These are phyloP conservation scores for Brotula barbata DNA, from an alignment of 2,797 vertebrate genomes.

Conservation along the genomic window DNA sequence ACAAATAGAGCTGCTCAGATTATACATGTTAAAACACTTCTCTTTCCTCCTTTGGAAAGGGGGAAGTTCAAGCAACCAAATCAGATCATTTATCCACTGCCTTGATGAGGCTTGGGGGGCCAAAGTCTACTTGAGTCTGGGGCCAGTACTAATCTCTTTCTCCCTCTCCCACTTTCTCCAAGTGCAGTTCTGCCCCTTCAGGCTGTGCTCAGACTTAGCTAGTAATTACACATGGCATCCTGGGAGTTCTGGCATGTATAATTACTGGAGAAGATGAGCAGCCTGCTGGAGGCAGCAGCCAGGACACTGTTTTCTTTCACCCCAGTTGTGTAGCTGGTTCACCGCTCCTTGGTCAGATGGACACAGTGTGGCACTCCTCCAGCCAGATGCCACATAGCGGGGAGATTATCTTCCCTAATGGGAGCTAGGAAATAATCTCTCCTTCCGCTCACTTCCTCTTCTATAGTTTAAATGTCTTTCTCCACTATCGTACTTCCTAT, in stretches of 20 bases:
- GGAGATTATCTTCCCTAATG: constrained; percentile 48
- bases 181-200: constrained; percentile 54
- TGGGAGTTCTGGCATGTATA: constrained; percentile 74
- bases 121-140: constrained; percentile 40
- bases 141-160: constrained; percentile 46
- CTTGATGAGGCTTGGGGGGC: constrained; percentile 32
- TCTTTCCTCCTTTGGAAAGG: constrained; percentile 12
- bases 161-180: constrained; percentile 31
- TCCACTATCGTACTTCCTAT: constrained; percentile 10
- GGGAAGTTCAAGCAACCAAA: constrained; percentile 19
- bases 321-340: constrained; percentile 53
- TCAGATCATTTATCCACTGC: constrained; percentile 33
- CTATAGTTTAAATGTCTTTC: constrained; percentile 17
- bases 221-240: constrained; percentile 79
- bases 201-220: constrained; percentile 66
- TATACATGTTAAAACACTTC: constrained; percentile 30
- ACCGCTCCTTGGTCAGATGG: constrained; percentile 59
- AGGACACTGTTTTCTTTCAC: constrained; percentile 60
- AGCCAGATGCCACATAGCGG: constrained; percentile 61
- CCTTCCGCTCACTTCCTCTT: constrained; percentile 25
- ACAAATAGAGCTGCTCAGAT: constrained; percentile 23
- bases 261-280: constrained; percentile 69
- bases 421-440: constrained; percentile 50
- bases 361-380: constrained; percentile 53
- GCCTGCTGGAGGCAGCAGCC: constrained; percentile 56